A percentile compares a stretch with the other conserved stretches of the same genome.
These are phyloP conservation scores for Himantopus leucocephalus DNA, from an alignment of 2,113 vertebrate genomes.

Conservation along the genomic window DNA sequence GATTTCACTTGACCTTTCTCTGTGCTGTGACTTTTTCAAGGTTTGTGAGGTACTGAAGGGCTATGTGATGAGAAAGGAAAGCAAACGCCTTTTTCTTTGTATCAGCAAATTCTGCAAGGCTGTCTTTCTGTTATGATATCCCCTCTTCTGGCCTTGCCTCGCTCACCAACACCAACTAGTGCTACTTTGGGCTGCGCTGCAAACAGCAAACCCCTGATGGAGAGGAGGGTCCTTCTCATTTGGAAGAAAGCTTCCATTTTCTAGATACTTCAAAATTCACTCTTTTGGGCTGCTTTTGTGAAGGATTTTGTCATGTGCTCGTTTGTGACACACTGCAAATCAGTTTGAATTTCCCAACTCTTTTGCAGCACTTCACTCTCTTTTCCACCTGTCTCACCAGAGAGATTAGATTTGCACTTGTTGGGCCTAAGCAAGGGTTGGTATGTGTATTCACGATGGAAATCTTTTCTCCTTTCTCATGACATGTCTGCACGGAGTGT, in stretches of 20 bases:
- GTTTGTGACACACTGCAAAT: not conserved
- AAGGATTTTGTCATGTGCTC: not conserved
- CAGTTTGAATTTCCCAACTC: not conserved
- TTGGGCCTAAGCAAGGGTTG: fast-evolving
- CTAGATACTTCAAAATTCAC: not conserved
- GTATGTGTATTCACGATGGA: fast-evolving
- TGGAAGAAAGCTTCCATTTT: not conserved
- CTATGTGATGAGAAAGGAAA: not conserved
- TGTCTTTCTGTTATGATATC: not conserved
- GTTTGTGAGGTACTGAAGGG: not conserved
- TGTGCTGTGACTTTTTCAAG: not conserved
- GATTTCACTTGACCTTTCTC: not conserved
- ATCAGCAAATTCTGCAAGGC: not conserved
- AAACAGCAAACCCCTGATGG: not conserved
- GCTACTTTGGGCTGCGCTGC: fast-evolving
- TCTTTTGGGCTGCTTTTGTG: not conserved
- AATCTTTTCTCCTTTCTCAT: not conserved
- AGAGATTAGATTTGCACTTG: too few relatives aligned
- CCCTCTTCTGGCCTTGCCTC: not conserved
- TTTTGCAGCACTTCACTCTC: fast-evolving
- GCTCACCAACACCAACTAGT: fast-evolving
- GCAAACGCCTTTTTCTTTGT: not conserved
- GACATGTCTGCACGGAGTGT: fast-evolving
- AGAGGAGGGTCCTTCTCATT: not conserved
- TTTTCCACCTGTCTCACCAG: not conserved